phyloP scores from a whole-genome alignment of 2,888 invertebrate genomes.

The Gymnosoma rotundatum region DNA sequence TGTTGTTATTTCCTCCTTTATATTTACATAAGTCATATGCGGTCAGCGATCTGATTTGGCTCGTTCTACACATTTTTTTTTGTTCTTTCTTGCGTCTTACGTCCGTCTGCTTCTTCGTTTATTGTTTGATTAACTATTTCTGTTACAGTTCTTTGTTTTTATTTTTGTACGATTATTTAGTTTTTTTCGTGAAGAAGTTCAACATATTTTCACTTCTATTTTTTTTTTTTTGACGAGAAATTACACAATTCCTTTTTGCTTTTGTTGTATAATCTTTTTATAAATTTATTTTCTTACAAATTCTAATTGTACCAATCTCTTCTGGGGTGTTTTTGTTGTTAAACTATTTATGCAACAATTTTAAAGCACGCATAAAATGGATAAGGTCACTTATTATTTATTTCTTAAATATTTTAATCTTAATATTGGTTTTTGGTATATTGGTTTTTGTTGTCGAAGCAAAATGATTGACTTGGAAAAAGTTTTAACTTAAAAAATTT shows the following conservation, averaged over 20 bases:
- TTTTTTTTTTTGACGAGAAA: too few species aligned
- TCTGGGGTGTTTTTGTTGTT: constrained; percentile 1
- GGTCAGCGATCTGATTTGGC: constrained; percentile 79
- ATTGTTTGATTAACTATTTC: constrained; percentile 11
- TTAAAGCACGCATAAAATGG: background rate
- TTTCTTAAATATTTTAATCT: too few species aligned
- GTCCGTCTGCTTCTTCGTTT: constrained; percentile 66
- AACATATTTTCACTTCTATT: constrained; percentile 28
- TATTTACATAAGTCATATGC: constrained; percentile 71
- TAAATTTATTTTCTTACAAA: background rate
- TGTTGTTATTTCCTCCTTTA: constrained; percentile 58
- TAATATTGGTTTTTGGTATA: too few species aligned
- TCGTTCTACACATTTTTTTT: constrained; percentile 33
- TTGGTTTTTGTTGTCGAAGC: too few species aligned
- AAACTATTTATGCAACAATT: constrained; percentile 48
- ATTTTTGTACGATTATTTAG: constrained; percentile 26
- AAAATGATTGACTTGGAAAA: too few species aligned
- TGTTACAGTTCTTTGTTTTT: constrained; percentile 14
- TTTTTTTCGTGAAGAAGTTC: constrained; percentile 35
- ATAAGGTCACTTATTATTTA: background rate
- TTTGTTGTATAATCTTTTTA: background rate
- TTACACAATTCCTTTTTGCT: too few species aligned
- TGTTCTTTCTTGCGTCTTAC: constrained; percentile 40
- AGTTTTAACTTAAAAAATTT: too few species aligned
- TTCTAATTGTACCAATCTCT: constrained; percentile 19